Percentiles rank a stretch among this genome's conserved stretches.
phyloP scores from a whole-genome alignment of 2,888 invertebrate genomes.

The Conomelus anceps region DNA sequence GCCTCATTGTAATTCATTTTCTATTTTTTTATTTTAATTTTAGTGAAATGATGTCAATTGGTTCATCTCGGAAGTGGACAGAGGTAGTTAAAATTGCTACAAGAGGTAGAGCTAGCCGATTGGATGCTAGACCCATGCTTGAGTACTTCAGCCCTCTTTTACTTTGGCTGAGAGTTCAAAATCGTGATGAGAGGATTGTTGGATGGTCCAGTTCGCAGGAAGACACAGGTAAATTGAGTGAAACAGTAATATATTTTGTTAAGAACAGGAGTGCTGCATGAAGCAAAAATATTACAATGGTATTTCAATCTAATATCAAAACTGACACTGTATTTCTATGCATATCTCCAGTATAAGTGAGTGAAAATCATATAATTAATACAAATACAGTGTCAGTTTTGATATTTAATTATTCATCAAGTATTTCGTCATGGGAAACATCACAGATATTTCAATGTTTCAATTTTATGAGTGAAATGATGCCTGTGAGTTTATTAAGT shows the following conservation, averaged over 20 bases:
- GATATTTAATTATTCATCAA: too few relatives aligned
- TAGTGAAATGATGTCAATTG: slow-evolving; percentile 53
- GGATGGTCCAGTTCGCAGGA: slow-evolving; percentile 67
- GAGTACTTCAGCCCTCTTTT: slow-evolving; percentile 76
- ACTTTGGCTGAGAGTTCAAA: slow-evolving; percentile 69
- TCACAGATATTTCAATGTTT: too few relatives aligned
- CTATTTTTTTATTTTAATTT: too few relatives aligned
- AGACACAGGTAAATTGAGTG: slow-evolving; percentile 49
- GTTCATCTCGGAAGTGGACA: slow-evolving; percentile 60
- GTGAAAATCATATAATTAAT: too few relatives aligned
- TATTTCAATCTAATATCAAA: too few relatives aligned
- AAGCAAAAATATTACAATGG: not conserved
- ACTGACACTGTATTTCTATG: too few relatives aligned
- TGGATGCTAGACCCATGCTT: slow-evolving; percentile 69
- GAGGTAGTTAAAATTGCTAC: slow-evolving; percentile 67
- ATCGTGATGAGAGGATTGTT: slow-evolving; percentile 60
- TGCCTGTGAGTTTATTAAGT: too few relatives aligned
- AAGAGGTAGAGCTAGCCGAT: slow-evolving; percentile 56
- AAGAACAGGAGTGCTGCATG: not conserved
- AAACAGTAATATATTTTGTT: not conserved
- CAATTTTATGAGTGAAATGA: too few relatives aligned
- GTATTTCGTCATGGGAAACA: too few relatives aligned
- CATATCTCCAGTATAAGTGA: too few relatives aligned
- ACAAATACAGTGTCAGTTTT: too few relatives aligned
- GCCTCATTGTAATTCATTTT: not conserved